Evolutionary conservation across 1,140 invertebrate species (phyloP), one percentile per base, ranked within the genome.

Genomic region (Drosophila neocordata): DNA sequence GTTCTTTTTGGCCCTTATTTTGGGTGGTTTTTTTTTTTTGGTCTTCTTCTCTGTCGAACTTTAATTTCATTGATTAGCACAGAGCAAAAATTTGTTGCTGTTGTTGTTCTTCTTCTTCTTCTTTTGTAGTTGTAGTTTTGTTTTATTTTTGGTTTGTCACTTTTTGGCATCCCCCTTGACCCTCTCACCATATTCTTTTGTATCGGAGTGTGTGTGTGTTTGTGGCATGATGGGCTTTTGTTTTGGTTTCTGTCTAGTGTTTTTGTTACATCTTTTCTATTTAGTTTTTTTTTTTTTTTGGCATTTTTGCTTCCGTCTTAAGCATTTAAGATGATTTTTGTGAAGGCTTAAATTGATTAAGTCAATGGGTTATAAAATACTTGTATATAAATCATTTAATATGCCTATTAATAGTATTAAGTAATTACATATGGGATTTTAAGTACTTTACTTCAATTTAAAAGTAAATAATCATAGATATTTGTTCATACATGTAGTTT

Each of bases 31-130:
- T 65, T 18, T 63, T 61, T 67, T 61, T 69, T 73, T 73, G 73
- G 37, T 65, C 68, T 58, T 12, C 4, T 38, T 38, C 37, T 37
- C 13, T 15, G 41, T 48, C 41, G 55, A 63, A 60, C 84, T 89
- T 89, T 89, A 90, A 89, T 90, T 89, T 89, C 87, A 89, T 89
- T 89, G 87, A 89, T 89, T 89, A 89, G 82, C 81, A 65, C 72
- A 48, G 31, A 37, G 44, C 44, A 90, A 89, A 87, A 76, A 41
- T 65, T 56, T n/a, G n/a, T n/a, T n/a, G n/a, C n/a, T n/a, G n/a
- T 78, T 59, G 60, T 41, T 66, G 20, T 55, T 55, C 12, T 18
- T 64, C n/a, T 35, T 48, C 11, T 57, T 20, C 31, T 22, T 52
- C 35, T 31, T 31, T 31, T 31, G 27, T 70, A 41, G 61, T 37